These are phyloP conservation scores for Melanostoma mellinum DNA, from an alignment of 2,888 invertebrate species.

Conservation along the genomic window DNA sequence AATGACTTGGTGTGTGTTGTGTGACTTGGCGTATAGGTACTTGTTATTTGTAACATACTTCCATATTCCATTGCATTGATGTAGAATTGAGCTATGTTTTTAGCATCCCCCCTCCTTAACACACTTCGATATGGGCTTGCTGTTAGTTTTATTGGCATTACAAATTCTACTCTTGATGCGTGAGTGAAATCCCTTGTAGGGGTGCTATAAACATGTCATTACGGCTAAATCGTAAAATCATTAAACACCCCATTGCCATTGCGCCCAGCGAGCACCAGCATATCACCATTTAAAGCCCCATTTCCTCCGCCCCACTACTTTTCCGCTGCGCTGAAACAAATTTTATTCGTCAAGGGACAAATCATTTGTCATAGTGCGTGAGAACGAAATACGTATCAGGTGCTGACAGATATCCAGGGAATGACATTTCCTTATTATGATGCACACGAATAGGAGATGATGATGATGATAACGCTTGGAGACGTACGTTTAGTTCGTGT, in stretches of 20 bases:
- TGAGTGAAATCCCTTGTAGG: slow-evolving; percentile 27
- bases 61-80: slow-evolving; percentile 19
- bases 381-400: slow-evolving; percentile 58
- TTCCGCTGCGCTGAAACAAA: neutral
- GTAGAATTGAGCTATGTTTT: neutral
- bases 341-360: slow-evolving; percentile 12
- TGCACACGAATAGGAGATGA: slow-evolving; percentile 11
- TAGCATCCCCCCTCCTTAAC: slow-evolving; percentile 29
- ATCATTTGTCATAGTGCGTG: slow-evolving; percentile 49
- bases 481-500: slow-evolving; percentile 8
- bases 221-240: slow-evolving; percentile 57
- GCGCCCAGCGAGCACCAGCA: neutral
- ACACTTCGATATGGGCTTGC: slow-evolving; percentile 37
- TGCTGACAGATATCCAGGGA: slow-evolving; percentile 59
- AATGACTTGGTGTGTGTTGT: slow-evolving; percentile 4
- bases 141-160: slow-evolving; percentile 44
- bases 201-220: slow-evolving; percentile 58
- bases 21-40: neutral
- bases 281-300: neutral
- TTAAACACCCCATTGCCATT: slow-evolving; percentile 42
- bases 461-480: slow-evolving; percentile 45
- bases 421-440: slow-evolving; percentile 51
- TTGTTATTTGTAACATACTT: slow-evolving; percentile 19
- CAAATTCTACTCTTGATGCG: slow-evolving; percentile 27
- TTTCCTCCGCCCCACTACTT: neutral